Evolutionary conservation across 2,113 vertebrate genomes (phyloP).

Genomic region (Pelecanoides urinatrix): DNA sequence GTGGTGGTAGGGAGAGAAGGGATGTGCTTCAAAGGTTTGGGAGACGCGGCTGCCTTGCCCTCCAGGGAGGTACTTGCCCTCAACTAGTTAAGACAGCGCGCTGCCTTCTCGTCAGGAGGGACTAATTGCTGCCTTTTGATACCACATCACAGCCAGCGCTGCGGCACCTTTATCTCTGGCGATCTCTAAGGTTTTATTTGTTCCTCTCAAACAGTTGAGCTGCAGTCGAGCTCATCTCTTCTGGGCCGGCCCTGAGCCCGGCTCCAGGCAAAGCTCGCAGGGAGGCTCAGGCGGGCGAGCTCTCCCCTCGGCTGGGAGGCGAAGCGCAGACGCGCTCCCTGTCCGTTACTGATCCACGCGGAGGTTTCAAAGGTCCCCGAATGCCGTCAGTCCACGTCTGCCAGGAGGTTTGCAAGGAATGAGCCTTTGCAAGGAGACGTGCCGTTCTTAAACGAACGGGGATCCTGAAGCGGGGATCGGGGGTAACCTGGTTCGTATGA

Average conservation of each 20-base stretch:
- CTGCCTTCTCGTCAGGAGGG: background rate
- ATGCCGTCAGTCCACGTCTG: rapidly evolving
- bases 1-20: background rate
- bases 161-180: background rate
- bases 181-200: background rate
- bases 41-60: background rate
- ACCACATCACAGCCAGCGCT: background rate
- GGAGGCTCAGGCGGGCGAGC: background rate
- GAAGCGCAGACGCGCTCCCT: rapidly evolving
- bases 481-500: no score
- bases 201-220: background rate
- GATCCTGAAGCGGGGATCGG: rapidly evolving
- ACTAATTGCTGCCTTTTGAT: background rate
- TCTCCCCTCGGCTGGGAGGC: rapidly evolving
- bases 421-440: rapidly evolving
- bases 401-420: background rate
- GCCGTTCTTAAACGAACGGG: no score
- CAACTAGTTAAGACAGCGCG: background rate
- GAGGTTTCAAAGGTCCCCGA: background rate
- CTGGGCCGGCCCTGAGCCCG: rapidly evolving
- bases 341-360: rapidly evolving
- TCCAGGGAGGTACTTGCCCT: background rate
- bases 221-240: no score
- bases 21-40: background rate
- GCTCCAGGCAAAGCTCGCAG: rapidly evolving